These are phyloP conservation scores for Argya squamiceps DNA, from an alignment of 2,797 vertebrate species.

Conservation along the genomic window DNA sequence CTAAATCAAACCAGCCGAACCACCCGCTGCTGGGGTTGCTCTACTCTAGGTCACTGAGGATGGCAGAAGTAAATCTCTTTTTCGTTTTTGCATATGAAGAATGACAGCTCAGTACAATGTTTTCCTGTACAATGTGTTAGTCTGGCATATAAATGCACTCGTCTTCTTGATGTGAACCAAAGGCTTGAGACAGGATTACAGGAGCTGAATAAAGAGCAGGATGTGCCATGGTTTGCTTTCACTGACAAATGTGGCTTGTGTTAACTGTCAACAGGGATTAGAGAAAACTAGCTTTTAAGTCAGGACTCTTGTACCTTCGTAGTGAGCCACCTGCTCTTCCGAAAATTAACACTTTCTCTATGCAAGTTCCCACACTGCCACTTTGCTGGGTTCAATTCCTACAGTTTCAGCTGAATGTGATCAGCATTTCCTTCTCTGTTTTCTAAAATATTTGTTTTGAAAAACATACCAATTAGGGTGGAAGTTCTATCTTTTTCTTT, in stretches of 20 bases:
- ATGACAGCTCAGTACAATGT: not conserved
- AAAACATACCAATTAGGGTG: not conserved
- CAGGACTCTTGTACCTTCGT: not conserved
- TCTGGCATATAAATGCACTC: not conserved
- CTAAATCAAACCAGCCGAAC: not conserved
- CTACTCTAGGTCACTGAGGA: not conserved
- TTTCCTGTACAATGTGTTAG: not conserved
- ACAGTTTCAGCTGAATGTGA: not conserved
- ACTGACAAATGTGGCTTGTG: not conserved
- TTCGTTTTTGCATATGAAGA: not conserved
- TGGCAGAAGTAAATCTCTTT: not conserved
- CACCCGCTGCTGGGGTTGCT: rapidly evolving
- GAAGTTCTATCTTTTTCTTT: not conserved
- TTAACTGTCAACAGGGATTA: slow-evolving; percentile 1
- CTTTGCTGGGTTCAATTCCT: not conserved
- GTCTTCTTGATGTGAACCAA: not conserved
- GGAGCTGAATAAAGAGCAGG: slow-evolving; percentile 19
- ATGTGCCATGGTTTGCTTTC: not conserved
- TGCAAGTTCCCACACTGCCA: not conserved
- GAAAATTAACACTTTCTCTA: not conserved
- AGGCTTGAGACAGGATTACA: slow-evolving; percentile 44
- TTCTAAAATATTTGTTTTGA: not conserved
- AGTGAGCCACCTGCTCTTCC: not conserved
- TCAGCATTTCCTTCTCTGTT: not conserved
- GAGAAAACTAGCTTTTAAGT: not conserved